Evolutionary conservation across 2,888 invertebrate genomes (phyloP).

Genomic region (Dynastes grantii): DNA sequence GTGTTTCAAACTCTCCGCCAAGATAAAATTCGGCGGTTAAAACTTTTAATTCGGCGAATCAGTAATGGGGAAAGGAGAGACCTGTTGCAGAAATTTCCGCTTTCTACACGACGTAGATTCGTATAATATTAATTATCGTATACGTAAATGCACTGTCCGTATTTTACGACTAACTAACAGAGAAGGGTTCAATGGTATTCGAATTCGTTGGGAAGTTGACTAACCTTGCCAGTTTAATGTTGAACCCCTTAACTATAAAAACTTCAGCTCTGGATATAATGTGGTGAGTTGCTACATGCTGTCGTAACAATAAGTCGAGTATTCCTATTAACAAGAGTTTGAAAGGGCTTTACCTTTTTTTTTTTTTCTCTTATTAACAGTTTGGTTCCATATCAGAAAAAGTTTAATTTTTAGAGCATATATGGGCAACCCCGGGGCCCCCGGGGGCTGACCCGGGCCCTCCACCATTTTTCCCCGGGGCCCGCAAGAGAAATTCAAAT

Average conservation of each 20-base stretch:
- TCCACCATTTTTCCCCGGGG: too few relatives aligned
- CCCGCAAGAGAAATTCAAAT: too few relatives aligned
- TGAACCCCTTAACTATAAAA: constrained; percentile 1
- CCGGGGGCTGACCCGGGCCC: too few relatives aligned
- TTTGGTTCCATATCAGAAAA: too few relatives aligned
- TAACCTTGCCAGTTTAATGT: not conserved
- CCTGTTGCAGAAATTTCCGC: constrained; percentile 28
- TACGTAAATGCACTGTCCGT: not conserved
- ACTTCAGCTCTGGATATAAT: not conserved
- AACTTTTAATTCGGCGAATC: constrained; percentile 25
- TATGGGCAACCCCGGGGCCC: too few relatives aligned
- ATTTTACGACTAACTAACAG: not conserved
- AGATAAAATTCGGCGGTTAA: constrained; percentile 45
- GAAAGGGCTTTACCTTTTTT: too few relatives aligned
- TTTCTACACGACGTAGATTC: constrained; percentile 9
- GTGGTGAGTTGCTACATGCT: not conserved
- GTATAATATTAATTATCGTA: constrained; percentile 28
- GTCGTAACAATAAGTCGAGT: too few relatives aligned
- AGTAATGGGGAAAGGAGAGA: constrained; percentile 31
- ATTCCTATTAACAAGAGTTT: too few relatives aligned
- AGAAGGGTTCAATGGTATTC: constrained; percentile 2
- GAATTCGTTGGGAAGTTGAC: not conserved
- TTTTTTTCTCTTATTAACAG: too few relatives aligned
- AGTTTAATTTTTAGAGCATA: too few relatives aligned
- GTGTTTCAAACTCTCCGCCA: constrained; percentile 27